Evolutionary conservation across 2,888 invertebrate species (phyloP), one percentile per base, ranked within the genome.

Genomic region (Cancer borealis): DNA sequence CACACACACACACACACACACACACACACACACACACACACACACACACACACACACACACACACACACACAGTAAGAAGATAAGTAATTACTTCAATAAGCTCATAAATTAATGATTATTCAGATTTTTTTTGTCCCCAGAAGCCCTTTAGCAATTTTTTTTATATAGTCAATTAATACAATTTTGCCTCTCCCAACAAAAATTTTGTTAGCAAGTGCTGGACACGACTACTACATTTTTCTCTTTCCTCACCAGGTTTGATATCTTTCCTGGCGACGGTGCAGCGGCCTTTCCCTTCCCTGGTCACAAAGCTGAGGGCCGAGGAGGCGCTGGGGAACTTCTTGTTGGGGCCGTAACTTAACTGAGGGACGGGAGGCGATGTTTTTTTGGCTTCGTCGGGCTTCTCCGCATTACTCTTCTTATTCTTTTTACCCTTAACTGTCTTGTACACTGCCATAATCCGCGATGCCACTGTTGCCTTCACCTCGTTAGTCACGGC

Each of bases 201-300:
- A 39, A 39, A 39, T 39, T 39, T 39, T 39, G 39, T 39, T 39
- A 39, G 39, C 2, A n/a, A n/a, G n/a, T n/a, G n/a, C n/a, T n/a
- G n/a, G 39, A 39, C 39, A 39, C 1, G 39, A 39, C 39, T 39
- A 39, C 39, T 39, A 39, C 39, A 39, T 73, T 6, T 73, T 12
- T 60, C 39, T 49, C 26, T 17, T 66, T 14, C 79, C 95, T 92
- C 46, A 93, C 95, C 96, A 14, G 96, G 96, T 84, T 95, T 96
- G 93, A 96, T 96, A 92, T 96, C 96, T 95, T 96, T 95, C 93
- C 96, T 96, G 90, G 96, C 96, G 79, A 96, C 95, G 91, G 96
- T 95, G 90, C 96, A 96, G 49, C 96, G 95, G 79, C 96, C 96
- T 92, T 95, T 96, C 60, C 94, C 96, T 84, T 95, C 95, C 21